Evolutionary conservation across 2,888 invertebrate species (phyloP), one percentile per base, ranked within the genome.

Genomic region (Busseola fusca): DNA sequence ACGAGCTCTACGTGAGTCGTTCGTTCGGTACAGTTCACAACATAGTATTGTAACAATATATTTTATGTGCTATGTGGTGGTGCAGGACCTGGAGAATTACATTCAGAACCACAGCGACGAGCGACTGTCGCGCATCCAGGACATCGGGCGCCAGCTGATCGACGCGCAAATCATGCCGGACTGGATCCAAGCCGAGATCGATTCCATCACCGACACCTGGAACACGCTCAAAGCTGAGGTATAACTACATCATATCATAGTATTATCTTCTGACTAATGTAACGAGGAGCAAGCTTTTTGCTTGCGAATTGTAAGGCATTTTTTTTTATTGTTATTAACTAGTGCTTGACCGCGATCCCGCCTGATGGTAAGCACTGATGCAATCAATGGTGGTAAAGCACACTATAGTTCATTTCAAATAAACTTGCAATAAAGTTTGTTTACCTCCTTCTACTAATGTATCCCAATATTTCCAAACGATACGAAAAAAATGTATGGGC

Each of bases 41-140:
- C 18, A 45, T 2, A 18, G 18, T 18, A 18, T 45, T 45, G 16
- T 45, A 7, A 45, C 45, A 45, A 18, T 45, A 16, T 45, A 45
- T 45, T n/a, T n/a, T n/a, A n/a, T n/a, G n/a, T n/a, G n/a, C n/a
- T n/a, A n/a, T n/a, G n/a, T 34, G 7, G 6, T 34, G 34, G 6
- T 37, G 21, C 85, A 98, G 98, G 98, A 98, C 91, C 93, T 98
- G 85, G 98, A 98, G 93, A 97, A 97, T 91, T 97, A 97, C 89
- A 93, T 98, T 72, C 96, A 97, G 69, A 97, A 97, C 89, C 98
- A 97, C 92, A 97, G 97, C 60, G 97, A 97, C 84, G 97, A 97
- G 84, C 97, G 98, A 71, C 94, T 97, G 83, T 96, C 97, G 59
- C 97, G 97, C 88, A 97, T 98, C 84, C 97, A 97, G 91, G 97